Evolutionary conservation across 1,140 invertebrate species (phyloP).

Genomic region (Neodiprion lecontei): DNA sequence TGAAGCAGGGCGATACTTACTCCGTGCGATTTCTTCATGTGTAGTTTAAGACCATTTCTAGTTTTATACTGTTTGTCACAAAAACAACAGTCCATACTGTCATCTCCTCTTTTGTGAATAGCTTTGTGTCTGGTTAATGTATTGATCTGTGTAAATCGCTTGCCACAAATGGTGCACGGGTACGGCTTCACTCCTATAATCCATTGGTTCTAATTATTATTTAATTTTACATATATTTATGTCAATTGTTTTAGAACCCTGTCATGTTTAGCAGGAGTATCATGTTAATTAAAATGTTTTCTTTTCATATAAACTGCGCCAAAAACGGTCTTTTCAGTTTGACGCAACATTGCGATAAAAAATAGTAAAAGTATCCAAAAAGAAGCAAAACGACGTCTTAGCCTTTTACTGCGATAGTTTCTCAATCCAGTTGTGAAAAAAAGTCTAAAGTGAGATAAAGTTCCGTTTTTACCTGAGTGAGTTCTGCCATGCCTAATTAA

Average conservation of each 20-base stretch:
- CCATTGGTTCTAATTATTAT: conserved; percentile 1
- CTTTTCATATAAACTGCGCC: too few species aligned
- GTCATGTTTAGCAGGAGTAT: conserved; percentile 8
- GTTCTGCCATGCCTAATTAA: conserved; percentile 58
- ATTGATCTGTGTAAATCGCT: conserved; percentile 58
- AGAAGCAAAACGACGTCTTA: too few species aligned
- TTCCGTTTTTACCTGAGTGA: conserved; percentile 47
- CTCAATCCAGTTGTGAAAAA: too few species aligned
- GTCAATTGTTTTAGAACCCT: conserved; percentile 12
- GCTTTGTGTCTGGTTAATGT: conserved; percentile 51
- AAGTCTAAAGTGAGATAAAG: too few species aligned
- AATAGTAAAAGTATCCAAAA: too few species aligned
- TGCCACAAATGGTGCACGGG: conserved; percentile 59
- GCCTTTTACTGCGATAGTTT: too few species aligned
- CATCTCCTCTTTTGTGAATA: conserved; percentile 37
- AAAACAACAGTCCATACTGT: background rate
- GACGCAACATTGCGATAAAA: too few species aligned
- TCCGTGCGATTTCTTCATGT: conserved; percentile 20
- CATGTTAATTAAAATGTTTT: conserved; percentile 13
- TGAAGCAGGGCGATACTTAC: background rate
- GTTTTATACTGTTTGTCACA: background rate
- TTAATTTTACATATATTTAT: conserved; percentile 10
- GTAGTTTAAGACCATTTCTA: background rate
- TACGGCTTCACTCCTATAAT: conserved; percentile 57
- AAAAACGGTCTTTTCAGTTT: too few species aligned